Evolutionary conservation across 1,140 invertebrate species (phyloP).

Genomic region (Scylla paramamosain): DNA sequence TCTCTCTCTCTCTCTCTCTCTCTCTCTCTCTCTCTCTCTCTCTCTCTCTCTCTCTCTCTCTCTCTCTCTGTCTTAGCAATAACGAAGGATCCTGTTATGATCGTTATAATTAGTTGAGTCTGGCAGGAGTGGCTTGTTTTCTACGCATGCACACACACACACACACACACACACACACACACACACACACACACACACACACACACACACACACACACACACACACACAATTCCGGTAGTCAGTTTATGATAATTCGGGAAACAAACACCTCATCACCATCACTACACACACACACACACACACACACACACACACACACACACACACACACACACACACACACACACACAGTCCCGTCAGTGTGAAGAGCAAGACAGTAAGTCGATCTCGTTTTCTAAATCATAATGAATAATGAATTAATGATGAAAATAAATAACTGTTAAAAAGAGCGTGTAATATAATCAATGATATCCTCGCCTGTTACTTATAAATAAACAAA

Average conservation of each 20-base stretch:
- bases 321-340: constrained; percentile 42
- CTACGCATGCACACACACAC: neutral
- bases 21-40: too few species aligned
- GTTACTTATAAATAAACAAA: too few species aligned
- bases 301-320: constrained; percentile 27
- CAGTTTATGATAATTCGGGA: neutral
- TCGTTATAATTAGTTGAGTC: too few species aligned
- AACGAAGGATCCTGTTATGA: too few species aligned
- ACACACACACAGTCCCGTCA: neutral
- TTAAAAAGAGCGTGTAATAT: too few species aligned
- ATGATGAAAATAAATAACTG: too few species aligned
- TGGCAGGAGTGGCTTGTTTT: too few species aligned
- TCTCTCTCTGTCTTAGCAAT: too few species aligned
- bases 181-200: neutral
- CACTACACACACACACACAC: neutral
- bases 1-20: too few species aligned
- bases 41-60: too few species aligned
- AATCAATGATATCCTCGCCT: too few species aligned
- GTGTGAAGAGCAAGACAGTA: neutral
- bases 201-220: neutral
- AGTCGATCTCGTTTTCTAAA: neutral
- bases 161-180: constrained; percentile 36
- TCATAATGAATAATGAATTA: neutral
- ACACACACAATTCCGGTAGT: neutral
- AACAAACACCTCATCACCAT: neutral